Percentiles rank a stretch among this genome's conserved stretches.
These are phyloP conservation scores for Ormyrus labotus DNA, from an alignment of 2,888 invertebrate genomes.

Conservation along the genomic window DNA sequence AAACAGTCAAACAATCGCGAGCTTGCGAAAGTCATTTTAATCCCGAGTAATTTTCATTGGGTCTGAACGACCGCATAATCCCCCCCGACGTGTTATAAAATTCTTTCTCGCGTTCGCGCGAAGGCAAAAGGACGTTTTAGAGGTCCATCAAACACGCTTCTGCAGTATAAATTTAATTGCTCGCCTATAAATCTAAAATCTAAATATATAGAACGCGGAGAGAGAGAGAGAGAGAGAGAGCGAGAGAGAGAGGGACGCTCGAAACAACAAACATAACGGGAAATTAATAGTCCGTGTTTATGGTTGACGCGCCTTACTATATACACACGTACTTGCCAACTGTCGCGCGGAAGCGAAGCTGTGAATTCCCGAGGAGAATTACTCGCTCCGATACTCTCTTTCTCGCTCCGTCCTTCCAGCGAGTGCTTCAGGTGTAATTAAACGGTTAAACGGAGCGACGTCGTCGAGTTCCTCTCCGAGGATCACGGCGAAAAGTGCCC, in stretches of 20 bases:
- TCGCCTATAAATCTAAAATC: conserved; percentile 24
- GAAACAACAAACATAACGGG: conserved; percentile 23
- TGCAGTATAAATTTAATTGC: conserved; percentile 5
- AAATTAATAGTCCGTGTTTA: conserved; percentile 29
- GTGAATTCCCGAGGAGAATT: not conserved
- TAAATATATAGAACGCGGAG: conserved; percentile 9
- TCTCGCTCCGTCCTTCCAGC: not conserved
- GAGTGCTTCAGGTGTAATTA: conserved; percentile 35
- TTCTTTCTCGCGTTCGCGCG: too few species aligned
- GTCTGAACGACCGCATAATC: too few species aligned
- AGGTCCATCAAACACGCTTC: not conserved
- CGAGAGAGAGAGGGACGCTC: not conserved
- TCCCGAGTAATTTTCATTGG: too few species aligned
- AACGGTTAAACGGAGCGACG: conserved; percentile 31
- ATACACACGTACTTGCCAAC: not conserved
- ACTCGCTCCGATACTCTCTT: not conserved
- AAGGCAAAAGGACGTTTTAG: not conserved
- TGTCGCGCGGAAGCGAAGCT: not conserved
- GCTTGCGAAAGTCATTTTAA: too few species aligned
- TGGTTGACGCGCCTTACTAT: not conserved
- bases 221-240: not conserved
- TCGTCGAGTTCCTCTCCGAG: conserved; percentile 20
- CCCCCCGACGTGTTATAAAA: too few species aligned
- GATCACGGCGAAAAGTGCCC: not conserved
- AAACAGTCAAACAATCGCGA: too few species aligned